Conservation (phyloP, 2,888 invertebrate genomes). For the Pharmacophagus antenor region DNA sequence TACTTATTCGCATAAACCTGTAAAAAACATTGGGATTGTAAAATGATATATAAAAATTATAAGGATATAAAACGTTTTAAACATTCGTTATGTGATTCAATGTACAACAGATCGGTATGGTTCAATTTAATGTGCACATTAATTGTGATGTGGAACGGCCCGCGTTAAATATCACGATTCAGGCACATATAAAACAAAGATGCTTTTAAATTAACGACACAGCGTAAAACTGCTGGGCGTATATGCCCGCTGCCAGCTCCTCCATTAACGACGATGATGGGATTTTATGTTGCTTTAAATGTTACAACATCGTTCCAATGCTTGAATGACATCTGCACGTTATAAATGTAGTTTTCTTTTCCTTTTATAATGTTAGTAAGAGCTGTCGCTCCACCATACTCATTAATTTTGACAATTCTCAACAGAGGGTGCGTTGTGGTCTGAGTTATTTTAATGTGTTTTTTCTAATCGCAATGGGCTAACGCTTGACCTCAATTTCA, state of each 20-base stretch:
- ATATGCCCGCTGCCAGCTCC: slow-evolving; percentile 9
- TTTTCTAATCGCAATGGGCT: no score
- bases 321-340: slow-evolving; percentile 7
- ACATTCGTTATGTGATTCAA: background rate
- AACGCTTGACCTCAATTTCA: no score
- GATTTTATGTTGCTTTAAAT: slow-evolving; percentile 25
- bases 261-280: slow-evolving; percentile 19
- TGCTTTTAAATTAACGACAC: slow-evolving; percentile 26
- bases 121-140: slow-evolving; percentile 28
- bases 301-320: slow-evolving; percentile 17
- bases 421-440: no score
- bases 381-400: no score
- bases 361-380: background rate
- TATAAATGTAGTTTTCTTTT: background rate
- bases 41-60: no score
- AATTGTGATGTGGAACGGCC: slow-evolving; percentile 6
- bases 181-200: slow-evolving; percentile 25
- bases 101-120: slow-evolving; percentile 23
- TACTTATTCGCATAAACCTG: no score
- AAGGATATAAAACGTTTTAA: no score
- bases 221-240: slow-evolving; percentile 19
- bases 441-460: no score
- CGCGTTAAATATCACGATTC: slow-evolving; percentile 23
- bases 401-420: no score
- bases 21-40: no score